Conservation (phyloP, 2,113 vertebrate species). For the Chloropsis cyanopogon region DNA sequence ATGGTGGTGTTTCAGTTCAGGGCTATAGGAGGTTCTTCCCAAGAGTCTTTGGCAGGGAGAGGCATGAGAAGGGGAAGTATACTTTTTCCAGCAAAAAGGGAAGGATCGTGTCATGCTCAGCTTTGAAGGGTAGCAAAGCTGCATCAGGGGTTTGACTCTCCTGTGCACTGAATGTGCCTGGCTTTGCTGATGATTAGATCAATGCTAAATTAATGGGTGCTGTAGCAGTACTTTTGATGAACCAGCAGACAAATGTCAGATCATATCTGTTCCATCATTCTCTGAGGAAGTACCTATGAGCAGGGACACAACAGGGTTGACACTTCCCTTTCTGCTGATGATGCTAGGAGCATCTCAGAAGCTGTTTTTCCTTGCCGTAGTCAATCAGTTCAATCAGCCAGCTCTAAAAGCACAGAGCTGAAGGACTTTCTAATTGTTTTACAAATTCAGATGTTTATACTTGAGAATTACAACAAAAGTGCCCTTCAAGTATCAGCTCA, state of each 20-base stretch:
- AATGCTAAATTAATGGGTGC: not conserved
- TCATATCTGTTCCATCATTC: not conserved
- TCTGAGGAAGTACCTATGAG: not conserved
- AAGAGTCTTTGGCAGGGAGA: not conserved
- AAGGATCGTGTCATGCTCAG: fast-evolving
- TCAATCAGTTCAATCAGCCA: not conserved
- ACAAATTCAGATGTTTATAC: not conserved
- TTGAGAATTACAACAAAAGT: not conserved
- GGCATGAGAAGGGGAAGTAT: not conserved
- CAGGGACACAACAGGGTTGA: fast-evolving
- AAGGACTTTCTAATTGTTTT: not conserved
- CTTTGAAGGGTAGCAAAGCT: not conserved
- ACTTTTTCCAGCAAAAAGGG: not conserved
- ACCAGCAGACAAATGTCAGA: not conserved
- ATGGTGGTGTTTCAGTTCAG: not conserved
- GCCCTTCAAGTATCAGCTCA: not conserved
- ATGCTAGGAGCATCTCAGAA: not conserved
- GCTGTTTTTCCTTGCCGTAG: not conserved
- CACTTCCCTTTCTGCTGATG: not conserved
- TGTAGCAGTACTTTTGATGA: not conserved
- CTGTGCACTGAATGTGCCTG: not conserved
- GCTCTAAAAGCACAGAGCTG: not conserved
- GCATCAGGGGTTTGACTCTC: not conserved
- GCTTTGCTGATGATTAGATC: not conserved
- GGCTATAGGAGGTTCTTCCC: not conserved